A percentile compares a stretch with the other conserved stretches of the same genome.
These are phyloP conservation scores for Agrotis exclamationis DNA, from an alignment of 2,888 invertebrate species.

Conservation along the genomic window DNA sequence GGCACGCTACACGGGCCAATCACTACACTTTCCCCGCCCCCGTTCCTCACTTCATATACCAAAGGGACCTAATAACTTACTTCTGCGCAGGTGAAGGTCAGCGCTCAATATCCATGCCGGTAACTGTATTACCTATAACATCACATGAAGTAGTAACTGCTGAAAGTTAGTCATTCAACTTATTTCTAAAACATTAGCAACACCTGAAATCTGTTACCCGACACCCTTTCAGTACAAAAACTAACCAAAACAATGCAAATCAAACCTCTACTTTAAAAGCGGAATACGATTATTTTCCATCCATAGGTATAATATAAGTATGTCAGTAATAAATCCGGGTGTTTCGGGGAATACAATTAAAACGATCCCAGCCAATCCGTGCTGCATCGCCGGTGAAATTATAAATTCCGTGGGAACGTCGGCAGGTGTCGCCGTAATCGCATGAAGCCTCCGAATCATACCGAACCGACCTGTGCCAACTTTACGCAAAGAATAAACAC, in stretches of 20 bases:
- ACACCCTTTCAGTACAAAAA: conserved; percentile 33
- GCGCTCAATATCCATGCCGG: too few relatives aligned
- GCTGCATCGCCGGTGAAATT: conserved; percentile 78
- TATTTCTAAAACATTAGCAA: conserved; percentile 7
- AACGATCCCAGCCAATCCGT: conserved; percentile 83
- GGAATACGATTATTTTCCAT: conserved; percentile 56
- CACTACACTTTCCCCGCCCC: too few relatives aligned
- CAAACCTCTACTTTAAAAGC: conserved; percentile 61
- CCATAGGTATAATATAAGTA: conserved; percentile 62
- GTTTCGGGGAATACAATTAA: conserved; percentile 87
- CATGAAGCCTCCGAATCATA: conserved; percentile 85
- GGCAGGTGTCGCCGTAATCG: conserved; percentile 88
- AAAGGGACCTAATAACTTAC: too few relatives aligned
- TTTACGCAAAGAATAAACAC: conserved; percentile 62
- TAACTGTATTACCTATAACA: too few relatives aligned
- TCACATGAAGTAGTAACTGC: too few relatives aligned
- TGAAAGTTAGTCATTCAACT: conserved; percentile 10
- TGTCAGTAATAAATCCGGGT: conserved; percentile 82
- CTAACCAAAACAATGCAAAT: conserved; percentile 65
- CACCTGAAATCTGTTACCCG: conserved; percentile 12
- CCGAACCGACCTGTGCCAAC: conserved; percentile 74
- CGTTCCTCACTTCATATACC: too few relatives aligned
- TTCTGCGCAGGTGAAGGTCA: too few relatives aligned
- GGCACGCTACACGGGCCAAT: too few relatives aligned
- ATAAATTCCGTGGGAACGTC: conserved; percentile 89